Evolutionary conservation across 2,888 invertebrate species (phyloP).

Genomic region (Rotaria magnacalcarata): DNA sequence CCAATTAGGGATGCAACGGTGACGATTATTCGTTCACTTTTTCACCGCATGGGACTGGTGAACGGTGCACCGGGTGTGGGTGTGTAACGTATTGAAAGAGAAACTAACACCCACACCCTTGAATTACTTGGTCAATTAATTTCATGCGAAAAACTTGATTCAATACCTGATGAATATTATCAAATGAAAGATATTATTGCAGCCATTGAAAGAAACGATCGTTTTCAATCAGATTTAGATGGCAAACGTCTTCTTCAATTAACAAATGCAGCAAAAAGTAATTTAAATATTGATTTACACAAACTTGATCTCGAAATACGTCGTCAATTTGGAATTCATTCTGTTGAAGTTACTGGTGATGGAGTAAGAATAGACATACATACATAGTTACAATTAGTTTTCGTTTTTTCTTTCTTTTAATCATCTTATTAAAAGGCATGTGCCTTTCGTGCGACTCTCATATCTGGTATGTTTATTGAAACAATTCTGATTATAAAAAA

Average conservation of each 20-base stretch:
- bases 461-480: background rate
- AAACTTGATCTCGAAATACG: background rate
- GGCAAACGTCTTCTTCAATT: background rate
- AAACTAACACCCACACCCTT: background rate
- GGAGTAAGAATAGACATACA: background rate
- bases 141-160: background rate
- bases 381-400: no score
- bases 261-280: background rate
- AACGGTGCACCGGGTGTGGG: no score
- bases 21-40: no score
- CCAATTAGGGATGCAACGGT: no score
- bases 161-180: background rate
- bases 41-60: no score
- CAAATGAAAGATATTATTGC: background rate
- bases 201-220: background rate
- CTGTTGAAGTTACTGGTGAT: constrained; percentile 9
- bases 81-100: no score
- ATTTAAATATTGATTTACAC: background rate
- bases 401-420: no score
- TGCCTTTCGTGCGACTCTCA: background rate
- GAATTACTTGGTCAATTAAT: background rate
- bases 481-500: background rate
- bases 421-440: background rate
- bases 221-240: background rate
- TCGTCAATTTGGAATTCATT: background rate